A percentile compares a stretch with the other conserved stretches of the same genome.
phyloP scores from a whole-genome alignment of 2,888 invertebrate genomes.

The Idaea biselata region DNA sequence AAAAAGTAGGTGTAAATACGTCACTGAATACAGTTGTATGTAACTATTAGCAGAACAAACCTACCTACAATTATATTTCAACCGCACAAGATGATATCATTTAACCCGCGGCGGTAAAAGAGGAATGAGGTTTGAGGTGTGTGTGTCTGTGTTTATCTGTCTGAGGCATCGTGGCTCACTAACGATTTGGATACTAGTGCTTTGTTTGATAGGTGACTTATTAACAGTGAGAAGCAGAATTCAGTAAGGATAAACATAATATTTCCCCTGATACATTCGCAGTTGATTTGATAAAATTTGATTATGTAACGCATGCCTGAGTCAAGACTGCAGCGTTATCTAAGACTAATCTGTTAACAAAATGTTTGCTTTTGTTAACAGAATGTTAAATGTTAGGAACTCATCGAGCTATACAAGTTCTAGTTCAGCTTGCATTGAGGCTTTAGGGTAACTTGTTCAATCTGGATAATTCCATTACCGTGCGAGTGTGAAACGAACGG shows the following conservation, averaged over 20 bases:
- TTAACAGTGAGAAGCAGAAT: neutral
- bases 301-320: neutral
- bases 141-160: too few relatives aligned
- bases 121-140: too few relatives aligned
- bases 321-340: conserved; percentile 8
- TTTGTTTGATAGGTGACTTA: neutral
- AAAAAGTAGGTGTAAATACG: too few relatives aligned
- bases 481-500: conserved; percentile 35
- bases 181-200: too few relatives aligned
- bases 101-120: too few relatives aligned
- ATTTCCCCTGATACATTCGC: neutral
- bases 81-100: too few relatives aligned
- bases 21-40: too few relatives aligned
- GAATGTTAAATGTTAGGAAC: conserved; percentile 30
- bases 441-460: conserved; percentile 47
- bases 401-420: conserved; percentile 13
- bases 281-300: neutral
- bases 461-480: conserved; percentile 62
- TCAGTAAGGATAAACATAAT: neutral
- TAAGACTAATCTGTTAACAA: conserved; percentile 18
- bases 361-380: conserved; percentile 19
- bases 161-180: too few relatives aligned
- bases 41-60: too few relatives aligned
- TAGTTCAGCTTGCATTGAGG: conserved; percentile 31
- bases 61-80: too few relatives aligned